These are phyloP conservation scores for Erithacus rubecula DNA, from an alignment of 2,797 vertebrate genomes.

Conservation along the genomic window DNA sequence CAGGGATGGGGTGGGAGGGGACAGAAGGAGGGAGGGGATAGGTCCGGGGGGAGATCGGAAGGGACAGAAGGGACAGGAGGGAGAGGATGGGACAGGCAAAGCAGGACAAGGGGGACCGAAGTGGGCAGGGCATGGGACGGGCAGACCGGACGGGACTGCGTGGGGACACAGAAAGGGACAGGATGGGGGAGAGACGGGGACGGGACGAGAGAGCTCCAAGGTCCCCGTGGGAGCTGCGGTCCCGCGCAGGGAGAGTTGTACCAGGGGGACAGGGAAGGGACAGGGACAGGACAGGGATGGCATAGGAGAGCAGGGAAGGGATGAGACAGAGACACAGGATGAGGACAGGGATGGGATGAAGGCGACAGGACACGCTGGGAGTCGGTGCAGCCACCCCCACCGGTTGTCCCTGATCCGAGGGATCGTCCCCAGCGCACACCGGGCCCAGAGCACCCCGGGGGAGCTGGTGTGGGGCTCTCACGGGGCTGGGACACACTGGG, in stretches of 20 bases:
- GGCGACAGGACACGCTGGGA: background rate
- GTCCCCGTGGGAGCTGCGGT: background rate
- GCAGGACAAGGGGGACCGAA: background rate
- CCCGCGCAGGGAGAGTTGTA: background rate
- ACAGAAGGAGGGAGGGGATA: background rate
- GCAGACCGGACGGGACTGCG: background rate
- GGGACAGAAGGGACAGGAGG: background rate
- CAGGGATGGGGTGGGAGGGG: background rate
- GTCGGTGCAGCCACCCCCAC: background rate
- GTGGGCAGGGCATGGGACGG: background rate
- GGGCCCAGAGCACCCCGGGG: fast-evolving
- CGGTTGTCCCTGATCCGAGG: background rate
- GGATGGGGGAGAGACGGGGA: background rate
- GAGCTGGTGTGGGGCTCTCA: background rate
- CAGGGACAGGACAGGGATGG: background rate
- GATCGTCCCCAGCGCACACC: fast-evolving
- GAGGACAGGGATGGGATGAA: background rate
- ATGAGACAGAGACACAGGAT: too few species aligned
- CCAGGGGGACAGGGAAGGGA: background rate
- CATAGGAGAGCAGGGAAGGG: background rate
- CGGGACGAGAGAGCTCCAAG: background rate
- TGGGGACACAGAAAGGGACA: background rate
- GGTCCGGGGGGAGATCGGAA: background rate
- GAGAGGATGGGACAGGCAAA: background rate
- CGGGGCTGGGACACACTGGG: background rate